Evolutionary conservation across 2,113 vertebrate genomes (phyloP).

Genomic region (Telmatochromis brichardi): DNA sequence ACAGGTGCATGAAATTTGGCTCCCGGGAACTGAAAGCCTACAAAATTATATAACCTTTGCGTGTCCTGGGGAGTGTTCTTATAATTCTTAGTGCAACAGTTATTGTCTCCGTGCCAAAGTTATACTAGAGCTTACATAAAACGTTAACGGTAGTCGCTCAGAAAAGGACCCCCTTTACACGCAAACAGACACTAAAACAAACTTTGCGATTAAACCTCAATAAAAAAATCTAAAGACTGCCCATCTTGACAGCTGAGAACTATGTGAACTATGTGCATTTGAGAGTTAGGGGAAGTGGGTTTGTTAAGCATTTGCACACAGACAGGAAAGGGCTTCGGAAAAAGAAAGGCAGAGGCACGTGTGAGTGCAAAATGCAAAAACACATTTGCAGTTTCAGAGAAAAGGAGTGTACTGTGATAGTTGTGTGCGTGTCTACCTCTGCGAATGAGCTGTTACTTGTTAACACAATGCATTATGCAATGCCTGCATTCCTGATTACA

Average conservation of each 20-base stretch:
- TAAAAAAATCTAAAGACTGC: neutral
- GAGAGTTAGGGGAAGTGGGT: neutral
- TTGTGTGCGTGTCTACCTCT: neutral
- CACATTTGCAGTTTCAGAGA: neutral
- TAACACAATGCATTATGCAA: neutral
- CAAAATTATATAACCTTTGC: neutral
- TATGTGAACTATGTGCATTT: neutral
- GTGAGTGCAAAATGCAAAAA: neutral
- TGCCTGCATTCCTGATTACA: neutral
- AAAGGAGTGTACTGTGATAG: neutral
- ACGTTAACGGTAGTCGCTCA: neutral
- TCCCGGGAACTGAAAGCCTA: neutral
- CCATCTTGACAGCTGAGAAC: neutral
- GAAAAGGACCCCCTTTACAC: neutral
- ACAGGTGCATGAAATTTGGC: neutral
- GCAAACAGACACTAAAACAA: neutral
- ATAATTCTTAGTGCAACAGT: neutral
- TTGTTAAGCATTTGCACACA: neutral
- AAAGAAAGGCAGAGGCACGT: neutral
- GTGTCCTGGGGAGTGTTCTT: neutral
- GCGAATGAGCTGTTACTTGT: neutral
- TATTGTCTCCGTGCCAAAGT: neutral
- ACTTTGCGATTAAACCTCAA: neutral
- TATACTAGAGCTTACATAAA: neutral
- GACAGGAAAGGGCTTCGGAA: slow-evolving; percentile 1